These are phyloP conservation scores for Schizaphis graminum DNA, from an alignment of 2,888 invertebrate genomes.

Conservation along the genomic window DNA sequence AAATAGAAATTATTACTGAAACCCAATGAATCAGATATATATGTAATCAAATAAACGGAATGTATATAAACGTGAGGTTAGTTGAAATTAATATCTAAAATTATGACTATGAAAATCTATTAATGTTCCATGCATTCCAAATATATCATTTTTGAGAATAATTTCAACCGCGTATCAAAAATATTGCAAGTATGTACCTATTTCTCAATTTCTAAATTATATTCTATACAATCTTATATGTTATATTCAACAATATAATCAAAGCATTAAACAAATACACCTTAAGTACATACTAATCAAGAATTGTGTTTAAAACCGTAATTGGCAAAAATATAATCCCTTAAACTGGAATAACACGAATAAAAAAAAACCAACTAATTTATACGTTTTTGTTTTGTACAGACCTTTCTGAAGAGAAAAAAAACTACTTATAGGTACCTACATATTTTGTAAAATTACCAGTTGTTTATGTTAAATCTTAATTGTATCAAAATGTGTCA, in stretches of 20 bases:
- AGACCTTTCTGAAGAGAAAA: not conserved
- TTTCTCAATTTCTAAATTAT: not conserved
- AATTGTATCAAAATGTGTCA: not conserved
- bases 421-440: not conserved
- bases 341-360: not conserved
- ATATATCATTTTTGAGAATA: not conserved
- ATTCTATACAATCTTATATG: not conserved
- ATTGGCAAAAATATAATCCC: not conserved
- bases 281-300: not conserved
- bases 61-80: not conserved
- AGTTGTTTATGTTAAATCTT: not conserved
- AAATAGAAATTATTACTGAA: conserved; percentile 6
- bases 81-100: not conserved
- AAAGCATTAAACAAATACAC: not conserved
- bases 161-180: not conserved
- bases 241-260: not conserved
- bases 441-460: not conserved
- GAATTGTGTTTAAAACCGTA: not conserved
- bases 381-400: not conserved
- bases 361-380: not conserved
- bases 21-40: conserved; percentile 30
- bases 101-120: not conserved
- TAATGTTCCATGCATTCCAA: not conserved
- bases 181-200: not conserved
- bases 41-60: not conserved